A percentile compares a stretch with the other conserved stretches of the same genome.
Evolutionary conservation across 2,113 vertebrate species (phyloP).

Genomic region (Guaruba guarouba): DNA sequence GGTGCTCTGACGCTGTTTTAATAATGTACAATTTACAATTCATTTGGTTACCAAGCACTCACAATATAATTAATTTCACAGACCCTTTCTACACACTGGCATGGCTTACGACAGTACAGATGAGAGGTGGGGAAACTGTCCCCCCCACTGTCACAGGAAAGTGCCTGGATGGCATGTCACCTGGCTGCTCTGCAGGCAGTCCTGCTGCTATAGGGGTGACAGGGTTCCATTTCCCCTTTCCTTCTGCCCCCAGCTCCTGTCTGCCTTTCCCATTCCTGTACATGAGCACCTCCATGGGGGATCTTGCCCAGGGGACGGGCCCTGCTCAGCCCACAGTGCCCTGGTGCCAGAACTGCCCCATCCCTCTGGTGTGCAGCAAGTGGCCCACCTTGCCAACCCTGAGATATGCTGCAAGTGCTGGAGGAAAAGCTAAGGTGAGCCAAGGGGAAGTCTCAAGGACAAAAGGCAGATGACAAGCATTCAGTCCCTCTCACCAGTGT

Average conservation of each 20-base stretch:
- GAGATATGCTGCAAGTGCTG: background rate
- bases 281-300: background rate
- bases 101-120: constrained; percentile 40
- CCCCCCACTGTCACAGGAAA: background rate
- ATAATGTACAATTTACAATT: constrained; percentile 84
- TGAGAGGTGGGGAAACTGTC: background rate
- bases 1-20: constrained; percentile 78
- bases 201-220: background rate
- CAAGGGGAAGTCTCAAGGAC: background rate
- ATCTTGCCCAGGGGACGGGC: background rate
- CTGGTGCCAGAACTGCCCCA: background rate
- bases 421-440: background rate
- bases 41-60: constrained; percentile 80
- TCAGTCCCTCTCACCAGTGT: background rate
- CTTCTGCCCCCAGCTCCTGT: background rate
- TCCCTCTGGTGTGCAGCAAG: background rate
- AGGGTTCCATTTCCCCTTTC: background rate
- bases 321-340: background rate
- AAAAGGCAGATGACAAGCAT: background rate
- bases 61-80: constrained; percentile 81
- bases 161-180: background rate
- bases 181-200: background rate
- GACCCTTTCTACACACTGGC: constrained; percentile 65
- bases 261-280: background rate
- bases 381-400: background rate